Evolutionary conservation across 2,888 invertebrate species (phyloP).

Genomic region (Junonia oenone): DNA sequence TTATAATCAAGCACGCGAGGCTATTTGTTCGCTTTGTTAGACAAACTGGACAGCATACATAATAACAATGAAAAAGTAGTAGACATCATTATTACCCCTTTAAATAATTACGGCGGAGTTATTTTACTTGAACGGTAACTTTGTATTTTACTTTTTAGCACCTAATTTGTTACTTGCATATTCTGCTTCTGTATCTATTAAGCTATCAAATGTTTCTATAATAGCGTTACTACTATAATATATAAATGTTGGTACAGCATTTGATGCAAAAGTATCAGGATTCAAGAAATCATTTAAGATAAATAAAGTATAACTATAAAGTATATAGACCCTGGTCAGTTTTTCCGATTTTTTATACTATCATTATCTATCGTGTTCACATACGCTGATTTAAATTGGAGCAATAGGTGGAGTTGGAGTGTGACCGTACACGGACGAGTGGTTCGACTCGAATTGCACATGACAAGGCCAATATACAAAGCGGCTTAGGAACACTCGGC

Average conservation of each 20-base stretch:
- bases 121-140: background rate
- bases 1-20: constrained; percentile 14
- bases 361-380: background rate
- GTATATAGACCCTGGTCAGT: background rate
- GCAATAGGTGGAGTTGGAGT: constrained; percentile 17
- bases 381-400: constrained; percentile 12
- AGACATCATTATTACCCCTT: background rate
- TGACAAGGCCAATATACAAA: constrained; percentile 20
- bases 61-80: background rate
- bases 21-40: constrained; percentile 2
- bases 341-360: background rate
- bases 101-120: background rate
- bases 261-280: too few species aligned
- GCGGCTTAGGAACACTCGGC: constrained; percentile 15
- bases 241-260: too few species aligned
- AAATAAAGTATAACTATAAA: too few species aligned
- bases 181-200: too few species aligned
- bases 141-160: too few species aligned
- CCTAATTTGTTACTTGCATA: too few species aligned
- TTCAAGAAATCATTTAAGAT: too few species aligned
- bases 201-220: too few species aligned
- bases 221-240: too few species aligned
- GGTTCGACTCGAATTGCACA: constrained; percentile 19
- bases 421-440: constrained; percentile 23
- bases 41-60: background rate